Evolutionary conservation across 2,797 vertebrate species (phyloP).

Genomic region (Cygnus olor): DNA sequence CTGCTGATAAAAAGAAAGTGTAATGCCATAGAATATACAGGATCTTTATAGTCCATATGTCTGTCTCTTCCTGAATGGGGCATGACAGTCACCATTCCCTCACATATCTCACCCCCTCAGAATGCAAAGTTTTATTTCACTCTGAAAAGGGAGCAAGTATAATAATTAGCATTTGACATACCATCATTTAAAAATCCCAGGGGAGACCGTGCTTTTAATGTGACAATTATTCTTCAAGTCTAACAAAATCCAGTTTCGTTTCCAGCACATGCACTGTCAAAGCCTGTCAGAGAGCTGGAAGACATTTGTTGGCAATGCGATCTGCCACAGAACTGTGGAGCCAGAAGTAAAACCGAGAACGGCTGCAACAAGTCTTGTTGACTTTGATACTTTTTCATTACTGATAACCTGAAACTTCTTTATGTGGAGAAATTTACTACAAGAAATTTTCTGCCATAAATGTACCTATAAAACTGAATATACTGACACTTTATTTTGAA

Average conservation of each 20-base stretch:
- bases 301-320: not conserved
- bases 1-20: not conserved
- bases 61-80: not conserved
- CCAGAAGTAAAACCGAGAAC: not conserved
- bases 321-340: not conserved
- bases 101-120: not conserved
- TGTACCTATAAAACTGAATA: not conserved
- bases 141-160: not conserved
- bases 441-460: not conserved
- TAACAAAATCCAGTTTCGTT: not conserved
- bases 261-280: not conserved
- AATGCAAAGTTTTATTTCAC: not conserved
- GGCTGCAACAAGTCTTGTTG: not conserved
- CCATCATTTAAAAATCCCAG: not conserved
- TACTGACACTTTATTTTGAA: not conserved
- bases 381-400: not conserved
- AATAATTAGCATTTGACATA: not conserved
- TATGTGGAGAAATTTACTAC: not conserved
- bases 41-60: not conserved
- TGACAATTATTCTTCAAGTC: not conserved
- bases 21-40: not conserved
- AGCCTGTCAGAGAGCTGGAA: not conserved
- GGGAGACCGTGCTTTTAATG: not conserved
- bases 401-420: not conserved
- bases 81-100: fast-evolving